These are phyloP conservation scores for Rutilus rutilus DNA, from an alignment of 2,113 vertebrate genomes.

Conservation along the genomic window DNA sequence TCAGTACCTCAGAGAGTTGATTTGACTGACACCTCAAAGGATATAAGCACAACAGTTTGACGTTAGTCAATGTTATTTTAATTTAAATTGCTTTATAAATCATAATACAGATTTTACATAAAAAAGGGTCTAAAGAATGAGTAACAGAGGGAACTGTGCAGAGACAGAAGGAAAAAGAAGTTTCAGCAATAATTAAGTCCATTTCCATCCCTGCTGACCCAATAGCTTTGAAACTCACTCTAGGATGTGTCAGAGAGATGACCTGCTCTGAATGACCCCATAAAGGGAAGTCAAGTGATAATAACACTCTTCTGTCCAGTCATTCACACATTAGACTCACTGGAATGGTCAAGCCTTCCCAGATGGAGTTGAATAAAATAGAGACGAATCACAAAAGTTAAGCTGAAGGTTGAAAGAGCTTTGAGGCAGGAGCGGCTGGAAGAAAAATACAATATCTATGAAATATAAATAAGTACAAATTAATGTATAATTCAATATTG, in stretches of 20 bases:
- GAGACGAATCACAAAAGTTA: conserved; percentile 5
- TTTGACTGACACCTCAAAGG: conserved; percentile 49
- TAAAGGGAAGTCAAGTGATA: conserved; percentile 45
- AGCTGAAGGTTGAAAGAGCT: not conserved
- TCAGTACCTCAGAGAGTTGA: conserved; percentile 20
- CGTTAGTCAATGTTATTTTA: conserved; percentile 14
- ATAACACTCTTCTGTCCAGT: conserved; percentile 44
- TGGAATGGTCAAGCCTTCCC: conserved; percentile 47
- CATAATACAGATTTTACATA: conserved; percentile 38
- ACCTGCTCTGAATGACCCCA: conserved; percentile 25
- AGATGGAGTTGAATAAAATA: not conserved
- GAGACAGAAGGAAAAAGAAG: conserved; percentile 20
- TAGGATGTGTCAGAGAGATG: conserved; percentile 41
- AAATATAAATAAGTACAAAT: not conserved
- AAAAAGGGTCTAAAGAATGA: conserved; percentile 22
- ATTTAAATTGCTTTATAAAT: conserved; percentile 28
- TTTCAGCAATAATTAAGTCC: conserved; percentile 61
- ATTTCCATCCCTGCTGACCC: conserved; percentile 11
- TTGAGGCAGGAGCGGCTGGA: not conserved
- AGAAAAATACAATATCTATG: not conserved
- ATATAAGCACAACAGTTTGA: conserved; percentile 19
- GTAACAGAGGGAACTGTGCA: conserved; percentile 37
- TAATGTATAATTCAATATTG: not conserved
- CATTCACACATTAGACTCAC: conserved; percentile 51
- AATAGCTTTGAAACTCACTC: conserved; percentile 32